A percentile compares a stretch with the other conserved stretches of the same genome.
These are phyloP conservation scores for Drosophila hydei DNA, from an alignment of 1,140 invertebrate genomes.

Conservation along the genomic window DNA sequence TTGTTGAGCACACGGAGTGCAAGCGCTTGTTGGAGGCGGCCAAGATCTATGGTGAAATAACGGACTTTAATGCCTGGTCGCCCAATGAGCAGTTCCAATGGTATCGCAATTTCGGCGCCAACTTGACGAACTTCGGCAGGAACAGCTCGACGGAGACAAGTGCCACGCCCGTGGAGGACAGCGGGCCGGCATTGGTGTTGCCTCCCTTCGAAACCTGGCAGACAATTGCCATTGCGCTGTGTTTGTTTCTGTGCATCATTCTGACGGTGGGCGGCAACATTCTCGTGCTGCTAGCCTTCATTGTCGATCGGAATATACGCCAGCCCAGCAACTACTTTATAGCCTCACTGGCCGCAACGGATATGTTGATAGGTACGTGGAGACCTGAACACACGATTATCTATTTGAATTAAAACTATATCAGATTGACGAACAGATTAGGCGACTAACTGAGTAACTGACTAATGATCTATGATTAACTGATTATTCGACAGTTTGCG, in stretches of 20 bases:
- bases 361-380: constrained; percentile 96
- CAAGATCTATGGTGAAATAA: constrained; percentile 80
- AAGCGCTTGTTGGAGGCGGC: constrained; percentile 85
- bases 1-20: constrained; percentile 86
- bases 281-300: constrained; percentile 97
- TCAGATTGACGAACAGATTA: too few relatives aligned
- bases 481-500: neutral
- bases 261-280: constrained; percentile 98
- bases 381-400: neutral
- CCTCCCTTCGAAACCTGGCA: constrained; percentile 96
- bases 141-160: constrained; percentile 52
- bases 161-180: constrained; percentile 43
- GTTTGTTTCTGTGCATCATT: constrained; percentile 94
- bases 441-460: neutral
- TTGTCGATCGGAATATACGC: constrained; percentile 97
- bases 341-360: constrained; percentile 98
- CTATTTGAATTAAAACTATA: neutral
- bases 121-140: constrained; percentile 55
- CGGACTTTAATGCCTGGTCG: constrained; percentile 65
- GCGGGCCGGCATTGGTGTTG: constrained; percentile 86
- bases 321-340: constrained; percentile 99
- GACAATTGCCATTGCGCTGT: constrained; percentile 95
- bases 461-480: neutral
- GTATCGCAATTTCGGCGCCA: constrained; percentile 66
- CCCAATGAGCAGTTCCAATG: constrained; percentile 67